phyloP scores from a whole-genome alignment of 2,797 vertebrate species.

The Gallirallus australis region DNA sequence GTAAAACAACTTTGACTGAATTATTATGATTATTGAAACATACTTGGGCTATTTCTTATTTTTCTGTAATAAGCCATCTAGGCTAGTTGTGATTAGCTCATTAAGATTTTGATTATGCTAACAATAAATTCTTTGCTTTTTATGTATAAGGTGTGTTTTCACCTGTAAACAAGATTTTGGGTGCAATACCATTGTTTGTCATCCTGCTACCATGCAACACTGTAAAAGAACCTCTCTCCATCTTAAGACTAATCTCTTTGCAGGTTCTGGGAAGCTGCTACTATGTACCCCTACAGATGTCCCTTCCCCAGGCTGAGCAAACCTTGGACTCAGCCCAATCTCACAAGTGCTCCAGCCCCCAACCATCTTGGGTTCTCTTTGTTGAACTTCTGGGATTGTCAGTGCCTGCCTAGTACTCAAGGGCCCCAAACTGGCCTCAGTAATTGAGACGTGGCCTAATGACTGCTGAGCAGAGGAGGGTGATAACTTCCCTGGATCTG shows the following conservation, averaged over 20 bases:
- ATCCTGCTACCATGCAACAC: not conserved
- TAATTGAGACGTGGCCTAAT: not conserved
- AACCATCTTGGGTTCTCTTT: not conserved
- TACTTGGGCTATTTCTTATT: not conserved
- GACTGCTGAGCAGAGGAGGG: not conserved
- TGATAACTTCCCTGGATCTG: not conserved
- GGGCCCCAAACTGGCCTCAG: not conserved
- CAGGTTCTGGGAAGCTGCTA: not conserved
- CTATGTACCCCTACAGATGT: not conserved
- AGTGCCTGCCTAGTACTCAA: not conserved
- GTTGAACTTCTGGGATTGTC: not conserved
- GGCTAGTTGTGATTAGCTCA: not conserved
- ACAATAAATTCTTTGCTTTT: not conserved
- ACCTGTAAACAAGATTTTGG: not conserved
- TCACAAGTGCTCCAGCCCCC: not conserved
- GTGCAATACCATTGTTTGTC: not conserved
- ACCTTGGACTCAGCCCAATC: not conserved
- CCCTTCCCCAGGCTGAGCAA: not conserved
- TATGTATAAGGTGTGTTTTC: not conserved
- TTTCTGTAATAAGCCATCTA: not conserved
- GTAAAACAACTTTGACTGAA: not conserved
- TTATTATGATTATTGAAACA: not conserved
- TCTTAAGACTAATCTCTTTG: not conserved
- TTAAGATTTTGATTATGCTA: not conserved
- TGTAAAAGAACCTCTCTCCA: not conserved